A percentile compares a stretch with the other conserved stretches of the same genome.
These are phyloP conservation scores for Portevinia maculata DNA, from an alignment of 2,888 invertebrate genomes.

Conservation along the genomic window DNA sequence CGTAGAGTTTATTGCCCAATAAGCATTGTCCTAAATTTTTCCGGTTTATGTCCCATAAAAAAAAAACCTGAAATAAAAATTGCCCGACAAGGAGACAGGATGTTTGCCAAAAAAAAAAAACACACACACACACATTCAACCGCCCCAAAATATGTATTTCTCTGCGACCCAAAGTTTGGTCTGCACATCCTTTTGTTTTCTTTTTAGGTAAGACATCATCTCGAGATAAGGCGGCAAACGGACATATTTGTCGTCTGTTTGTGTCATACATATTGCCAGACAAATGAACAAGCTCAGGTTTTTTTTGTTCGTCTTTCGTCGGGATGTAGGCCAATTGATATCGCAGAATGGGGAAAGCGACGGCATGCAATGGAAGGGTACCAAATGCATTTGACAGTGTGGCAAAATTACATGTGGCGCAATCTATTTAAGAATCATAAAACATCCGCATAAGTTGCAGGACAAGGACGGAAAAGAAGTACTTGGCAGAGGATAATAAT, in stretches of 20 bases:
- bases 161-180: slow-evolving; percentile 24
- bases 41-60: slow-evolving; percentile 64
- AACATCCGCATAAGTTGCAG: slow-evolving; percentile 56
- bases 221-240: slow-evolving; percentile 57
- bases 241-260: slow-evolving; percentile 62
- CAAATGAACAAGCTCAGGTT: slow-evolving; percentile 39
- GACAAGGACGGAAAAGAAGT: slow-evolving; percentile 28
- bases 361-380: slow-evolving; percentile 24
- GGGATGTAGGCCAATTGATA: slow-evolving; percentile 68
- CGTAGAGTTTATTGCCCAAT: slow-evolving; percentile 74
- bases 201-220: slow-evolving; percentile 35
- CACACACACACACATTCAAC: slow-evolving; percentile 23
- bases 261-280: slow-evolving; percentile 56
- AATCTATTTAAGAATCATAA: slow-evolving; percentile 61
- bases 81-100: slow-evolving; percentile 68
- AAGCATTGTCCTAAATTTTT: slow-evolving; percentile 73
- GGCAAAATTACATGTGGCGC: slow-evolving; percentile 64
- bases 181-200: slow-evolving; percentile 50
- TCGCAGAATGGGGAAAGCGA: slow-evolving; percentile 17
- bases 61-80: slow-evolving; percentile 41
- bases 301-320: not conserved
- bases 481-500: slow-evolving; percentile 53
- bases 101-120: slow-evolving; percentile 62
- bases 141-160: slow-evolving; percentile 39
- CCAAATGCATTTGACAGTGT: slow-evolving; percentile 52